Evolutionary conservation across 2,797 vertebrate genomes (phyloP).

Genomic region (Bucorvus abyssinicus): DNA sequence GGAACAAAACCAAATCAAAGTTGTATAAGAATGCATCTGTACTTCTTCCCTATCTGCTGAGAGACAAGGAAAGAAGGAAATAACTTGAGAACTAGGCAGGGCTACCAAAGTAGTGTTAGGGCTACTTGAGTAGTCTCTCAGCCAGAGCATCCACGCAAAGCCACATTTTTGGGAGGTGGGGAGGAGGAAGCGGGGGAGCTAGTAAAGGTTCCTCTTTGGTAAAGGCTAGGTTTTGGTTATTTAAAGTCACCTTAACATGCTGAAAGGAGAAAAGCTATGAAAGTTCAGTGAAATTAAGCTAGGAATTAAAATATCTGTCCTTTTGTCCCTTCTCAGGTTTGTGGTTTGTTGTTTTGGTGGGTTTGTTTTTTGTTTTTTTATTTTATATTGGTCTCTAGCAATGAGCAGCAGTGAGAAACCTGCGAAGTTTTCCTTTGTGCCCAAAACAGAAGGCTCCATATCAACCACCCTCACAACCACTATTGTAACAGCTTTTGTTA

Average conservation of each 20-base stretch:
- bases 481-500: background rate
- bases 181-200: background rate
- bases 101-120: background rate
- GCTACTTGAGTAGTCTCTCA: background rate
- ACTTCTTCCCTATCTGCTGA: background rate
- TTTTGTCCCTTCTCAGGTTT: background rate
- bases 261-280: background rate
- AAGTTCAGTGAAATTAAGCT: background rate
- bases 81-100: background rate
- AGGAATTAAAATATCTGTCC: background rate
- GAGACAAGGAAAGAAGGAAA: background rate
- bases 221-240: background rate
- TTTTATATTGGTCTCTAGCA: background rate
- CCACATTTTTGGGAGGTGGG: accelerated
- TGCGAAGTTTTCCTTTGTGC: background rate
- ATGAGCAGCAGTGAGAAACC: background rate
- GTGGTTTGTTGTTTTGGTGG: background rate
- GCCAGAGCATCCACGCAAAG: background rate
- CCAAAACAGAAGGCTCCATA: background rate
- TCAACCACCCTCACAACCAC: background rate
- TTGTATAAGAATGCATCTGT: background rate
- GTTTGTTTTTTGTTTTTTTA: no score
- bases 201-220: background rate
- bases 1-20: background rate
- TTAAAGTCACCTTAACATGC: background rate